These are phyloP conservation scores for Phenganax marumi DNA, from an alignment of 92 coral and sea anemone genomes.

Conservation along the genomic window DNA sequence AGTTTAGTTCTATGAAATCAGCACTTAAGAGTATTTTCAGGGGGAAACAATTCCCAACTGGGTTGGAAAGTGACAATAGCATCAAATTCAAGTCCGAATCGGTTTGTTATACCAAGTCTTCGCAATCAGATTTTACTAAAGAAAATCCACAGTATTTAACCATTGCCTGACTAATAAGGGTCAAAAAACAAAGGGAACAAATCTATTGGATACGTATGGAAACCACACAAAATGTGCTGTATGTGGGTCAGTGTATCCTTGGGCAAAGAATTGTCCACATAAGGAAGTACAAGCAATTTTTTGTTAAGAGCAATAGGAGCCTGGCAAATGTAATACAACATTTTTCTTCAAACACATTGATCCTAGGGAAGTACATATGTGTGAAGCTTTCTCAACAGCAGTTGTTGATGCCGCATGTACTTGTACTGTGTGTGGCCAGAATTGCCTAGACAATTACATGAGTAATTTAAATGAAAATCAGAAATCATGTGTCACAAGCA, in stretches of 20 bases:
- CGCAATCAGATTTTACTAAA: too few species aligned
- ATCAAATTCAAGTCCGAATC: too few species aligned
- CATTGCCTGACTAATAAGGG: not conserved
- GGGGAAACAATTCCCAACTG: too few species aligned
- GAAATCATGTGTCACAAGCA: not conserved
- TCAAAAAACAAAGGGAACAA: not conserved
- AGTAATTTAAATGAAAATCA: constrained; percentile 2
- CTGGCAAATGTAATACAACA: not conserved
- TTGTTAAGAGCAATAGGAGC: not conserved
- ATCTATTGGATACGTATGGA: not conserved
- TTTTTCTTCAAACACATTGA: constrained; percentile 1
- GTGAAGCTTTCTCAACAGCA: constrained; percentile 8
- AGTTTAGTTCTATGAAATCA: not conserved
- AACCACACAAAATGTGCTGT: not conserved
- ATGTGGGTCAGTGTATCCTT: not conserved
- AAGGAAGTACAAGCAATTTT: not conserved
- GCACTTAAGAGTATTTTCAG: not conserved
- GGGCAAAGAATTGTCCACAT: constrained; percentile 24
- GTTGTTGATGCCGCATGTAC: constrained; percentile 27
- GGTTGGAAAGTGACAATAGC: too few species aligned
- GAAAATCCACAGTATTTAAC: too few species aligned
- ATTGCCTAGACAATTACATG: constrained; percentile 23
- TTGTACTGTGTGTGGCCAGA: constrained; percentile 17
- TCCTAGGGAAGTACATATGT: not conserved
- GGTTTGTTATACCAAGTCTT: too few species aligned